phyloP scores from a whole-genome alignment of 2,797 vertebrate species.

The Sternotherus odoratus region DNA sequence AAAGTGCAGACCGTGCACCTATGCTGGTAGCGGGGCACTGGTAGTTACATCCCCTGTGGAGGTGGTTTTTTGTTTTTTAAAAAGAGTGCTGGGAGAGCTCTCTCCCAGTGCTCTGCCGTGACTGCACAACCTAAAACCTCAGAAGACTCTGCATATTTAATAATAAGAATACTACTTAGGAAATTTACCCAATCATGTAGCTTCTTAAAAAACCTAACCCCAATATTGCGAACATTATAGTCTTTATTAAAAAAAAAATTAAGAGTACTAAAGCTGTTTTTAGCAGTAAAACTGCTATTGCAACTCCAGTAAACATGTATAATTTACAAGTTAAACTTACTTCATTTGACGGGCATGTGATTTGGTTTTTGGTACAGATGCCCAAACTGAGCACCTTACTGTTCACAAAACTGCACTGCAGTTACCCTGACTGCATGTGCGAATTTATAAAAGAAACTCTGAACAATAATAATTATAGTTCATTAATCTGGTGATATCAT shows the following conservation, averaged over 20 bases:
- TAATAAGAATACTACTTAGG: background rate
- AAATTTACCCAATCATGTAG: background rate
- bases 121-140: background rate
- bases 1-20: no score
- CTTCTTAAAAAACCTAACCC: background rate
- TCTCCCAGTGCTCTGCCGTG: no score
- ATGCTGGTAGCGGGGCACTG: no score
- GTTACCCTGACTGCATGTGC: background rate
- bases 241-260: background rate
- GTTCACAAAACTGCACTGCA: conserved; percentile 10
- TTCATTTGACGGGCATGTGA: background rate
- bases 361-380: background rate
- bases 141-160: background rate
- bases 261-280: background rate
- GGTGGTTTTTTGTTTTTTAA: no score
- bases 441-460: background rate
- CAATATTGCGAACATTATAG: background rate
- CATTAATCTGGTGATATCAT: background rate
- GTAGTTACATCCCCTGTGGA: no score
- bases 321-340: background rate
- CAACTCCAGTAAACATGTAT: background rate
- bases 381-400: background rate
- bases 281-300: background rate
- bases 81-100: no score
- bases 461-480: background rate